Conservation (phyloP, 2,113 vertebrate genomes). For the Shinisaurus crocodilurus region DNA sequence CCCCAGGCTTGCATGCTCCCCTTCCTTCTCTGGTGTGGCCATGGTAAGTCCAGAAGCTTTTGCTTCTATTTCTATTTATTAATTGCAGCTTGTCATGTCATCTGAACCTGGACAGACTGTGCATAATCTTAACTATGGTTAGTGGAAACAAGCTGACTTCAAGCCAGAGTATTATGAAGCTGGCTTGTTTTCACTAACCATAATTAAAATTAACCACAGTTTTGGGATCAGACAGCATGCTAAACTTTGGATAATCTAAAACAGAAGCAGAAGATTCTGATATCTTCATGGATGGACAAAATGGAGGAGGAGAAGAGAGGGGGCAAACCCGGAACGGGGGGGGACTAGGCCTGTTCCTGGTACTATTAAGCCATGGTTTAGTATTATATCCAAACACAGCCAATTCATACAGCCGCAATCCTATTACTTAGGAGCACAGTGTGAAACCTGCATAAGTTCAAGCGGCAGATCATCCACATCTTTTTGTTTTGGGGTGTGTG, state of each 20-base stretch:
- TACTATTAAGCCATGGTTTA: background rate
- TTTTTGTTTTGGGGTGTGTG: background rate
- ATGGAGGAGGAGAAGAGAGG: background rate
- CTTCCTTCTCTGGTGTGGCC: too few species aligned
- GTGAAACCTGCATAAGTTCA: background rate
- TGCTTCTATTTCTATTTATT: too few species aligned
- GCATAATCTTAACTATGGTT: background rate
- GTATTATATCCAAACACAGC: background rate
- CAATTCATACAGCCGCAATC: constrained; percentile 63
- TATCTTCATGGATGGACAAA: background rate
- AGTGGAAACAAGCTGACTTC: background rate
- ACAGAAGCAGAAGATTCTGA: background rate
- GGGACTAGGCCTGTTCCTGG: background rate
- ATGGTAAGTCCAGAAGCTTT: too few species aligned
- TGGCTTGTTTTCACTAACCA: background rate
- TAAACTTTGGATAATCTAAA: too few species aligned
- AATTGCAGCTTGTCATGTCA: background rate
- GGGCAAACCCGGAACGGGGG: background rate
- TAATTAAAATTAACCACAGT: background rate
- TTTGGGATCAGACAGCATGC: background rate
- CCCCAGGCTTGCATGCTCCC: too few species aligned
- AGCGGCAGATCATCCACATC: background rate
- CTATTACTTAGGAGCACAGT: constrained; percentile 20
- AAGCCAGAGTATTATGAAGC: background rate
- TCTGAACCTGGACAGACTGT: background rate